Base-by-base conservation (phyloP, 92 coral and sea anemone genomes). In the Blastomussa wellsi region DNA sequence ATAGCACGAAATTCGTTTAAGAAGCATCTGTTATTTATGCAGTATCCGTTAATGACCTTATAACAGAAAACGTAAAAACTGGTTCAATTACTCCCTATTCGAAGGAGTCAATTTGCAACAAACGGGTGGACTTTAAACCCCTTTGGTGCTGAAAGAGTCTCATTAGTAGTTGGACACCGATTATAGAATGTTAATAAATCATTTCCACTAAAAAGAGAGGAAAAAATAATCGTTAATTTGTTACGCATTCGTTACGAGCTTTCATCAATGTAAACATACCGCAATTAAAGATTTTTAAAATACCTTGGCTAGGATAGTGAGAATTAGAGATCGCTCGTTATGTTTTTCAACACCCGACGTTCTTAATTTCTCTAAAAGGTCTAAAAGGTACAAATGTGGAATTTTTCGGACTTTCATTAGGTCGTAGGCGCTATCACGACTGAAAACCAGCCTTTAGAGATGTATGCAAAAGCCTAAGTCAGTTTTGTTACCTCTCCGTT, bases 41-140 rank as follows among this genome's bases (percentile, higher is more conserved):
- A 3, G 73, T 64, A 31, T 64, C 44, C 64, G 51, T 28, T 15
- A 60, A 78, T 33, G 72, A 53, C 11, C 7, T 1, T 38, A 78
- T 60, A 6, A 44, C 0, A 44, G 49, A 44, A 44, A 44, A n/a
- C n/a, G n/a, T n/a, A n/a, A n/a, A n/a, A n/a, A n/a, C n/a, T n/a
- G n/a, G 7, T 39, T 26, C 20, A 64, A 38, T 79, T 79, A 33
- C 73, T 64, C 38, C 41, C 64, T 79, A 47, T 80, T 80, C 64
- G 47, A 31, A 6, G 24, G 12, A 16, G 11, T 37, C 52, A 15
- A 37, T 82, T 82, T 36, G 70, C 17, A 72, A 28, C 69, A 16
- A 15, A 24, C 67, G n/a, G 33, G 53, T 70, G n/a, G 69, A 71
- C 77, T 52, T 52, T 82, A 49, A 66, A 70, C 44, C 65, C 11